Evolutionary conservation across 2,113 vertebrate species (phyloP).

Genomic region (Chloropsis cyanopogon): DNA sequence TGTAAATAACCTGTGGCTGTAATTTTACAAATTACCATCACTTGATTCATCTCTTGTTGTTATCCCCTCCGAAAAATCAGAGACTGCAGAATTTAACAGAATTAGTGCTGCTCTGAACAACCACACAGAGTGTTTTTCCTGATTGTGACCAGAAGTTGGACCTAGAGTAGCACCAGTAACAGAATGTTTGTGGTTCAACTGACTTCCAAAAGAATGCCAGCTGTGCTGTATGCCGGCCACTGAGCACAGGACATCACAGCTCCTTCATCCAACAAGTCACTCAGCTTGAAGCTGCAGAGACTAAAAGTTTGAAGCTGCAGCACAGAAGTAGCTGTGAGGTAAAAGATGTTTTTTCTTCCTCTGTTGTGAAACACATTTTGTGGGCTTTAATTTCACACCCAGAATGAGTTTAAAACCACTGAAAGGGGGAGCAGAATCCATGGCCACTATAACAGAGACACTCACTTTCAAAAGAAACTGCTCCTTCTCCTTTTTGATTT

Average conservation of each 20-base stretch:
- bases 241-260: neutral
- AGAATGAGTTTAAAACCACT: neutral
- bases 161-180: neutral
- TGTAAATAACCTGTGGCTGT: neutral
- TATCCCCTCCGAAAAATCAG: neutral
- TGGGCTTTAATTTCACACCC: neutral
- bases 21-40: neutral
- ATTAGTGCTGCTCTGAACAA: neutral
- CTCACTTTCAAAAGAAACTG: slow-evolving; percentile 85
- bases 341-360: neutral
- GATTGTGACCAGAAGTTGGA: neutral
- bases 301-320: neutral
- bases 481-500: slow-evolving; percentile 90
- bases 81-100: neutral
- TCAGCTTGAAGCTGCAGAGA: neutral
- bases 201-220: neutral
- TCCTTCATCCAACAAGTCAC: neutral
- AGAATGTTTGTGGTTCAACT: neutral
- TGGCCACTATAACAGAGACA: neutral
- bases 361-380: neutral
- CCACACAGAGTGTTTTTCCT: neutral
- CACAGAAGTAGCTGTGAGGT: neutral
- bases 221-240: neutral
- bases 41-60: neutral
- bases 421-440: neutral